A percentile compares a stretch with the other conserved stretches of the same genome.
These are phyloP conservation scores for Chrysocyon brachyurus DNA, from an alignment of 2,797 vertebrate species.

Conservation along the genomic window DNA sequence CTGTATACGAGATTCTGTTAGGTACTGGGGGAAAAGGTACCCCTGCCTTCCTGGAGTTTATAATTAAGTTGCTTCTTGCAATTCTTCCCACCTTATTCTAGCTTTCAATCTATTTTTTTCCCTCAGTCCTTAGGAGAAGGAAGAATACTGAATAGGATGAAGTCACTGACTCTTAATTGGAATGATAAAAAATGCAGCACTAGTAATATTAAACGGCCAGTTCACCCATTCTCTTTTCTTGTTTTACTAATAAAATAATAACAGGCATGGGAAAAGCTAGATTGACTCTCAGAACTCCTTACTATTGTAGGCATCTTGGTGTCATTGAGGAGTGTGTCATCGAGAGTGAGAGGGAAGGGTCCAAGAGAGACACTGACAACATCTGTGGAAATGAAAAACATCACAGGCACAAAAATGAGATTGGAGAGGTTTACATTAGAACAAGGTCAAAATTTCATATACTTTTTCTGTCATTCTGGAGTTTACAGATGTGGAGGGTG, in stretches of 20 bases:
- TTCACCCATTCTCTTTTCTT: background rate
- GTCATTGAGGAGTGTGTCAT: constrained; percentile 80
- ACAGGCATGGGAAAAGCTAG: background rate
- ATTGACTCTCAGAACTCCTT: constrained; percentile 52
- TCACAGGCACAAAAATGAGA: constrained; percentile 55
- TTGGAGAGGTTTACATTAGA: constrained; percentile 26
- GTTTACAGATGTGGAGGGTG: background rate
- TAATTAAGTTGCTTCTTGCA: background rate
- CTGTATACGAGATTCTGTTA: background rate
- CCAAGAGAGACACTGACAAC: constrained; percentile 54
- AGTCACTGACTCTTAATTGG: background rate
- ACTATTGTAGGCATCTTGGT: constrained; percentile 88
- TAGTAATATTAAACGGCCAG: background rate
- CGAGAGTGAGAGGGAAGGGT: constrained; percentile 61
- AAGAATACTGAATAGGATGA: background rate
- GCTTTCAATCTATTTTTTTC: background rate
- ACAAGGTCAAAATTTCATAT: background rate
- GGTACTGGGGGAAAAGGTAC: background rate
- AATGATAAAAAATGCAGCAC: background rate
- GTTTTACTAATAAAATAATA: background rate
- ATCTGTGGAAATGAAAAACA: constrained; percentile 62
- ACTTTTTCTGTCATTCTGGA: background rate
- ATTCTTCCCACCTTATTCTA: background rate
- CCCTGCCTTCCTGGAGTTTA: background rate
- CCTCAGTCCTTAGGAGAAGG: accelerated